Evolutionary conservation across 1,140 invertebrate species (phyloP).

Genomic region (Ceratina australensis): DNA sequence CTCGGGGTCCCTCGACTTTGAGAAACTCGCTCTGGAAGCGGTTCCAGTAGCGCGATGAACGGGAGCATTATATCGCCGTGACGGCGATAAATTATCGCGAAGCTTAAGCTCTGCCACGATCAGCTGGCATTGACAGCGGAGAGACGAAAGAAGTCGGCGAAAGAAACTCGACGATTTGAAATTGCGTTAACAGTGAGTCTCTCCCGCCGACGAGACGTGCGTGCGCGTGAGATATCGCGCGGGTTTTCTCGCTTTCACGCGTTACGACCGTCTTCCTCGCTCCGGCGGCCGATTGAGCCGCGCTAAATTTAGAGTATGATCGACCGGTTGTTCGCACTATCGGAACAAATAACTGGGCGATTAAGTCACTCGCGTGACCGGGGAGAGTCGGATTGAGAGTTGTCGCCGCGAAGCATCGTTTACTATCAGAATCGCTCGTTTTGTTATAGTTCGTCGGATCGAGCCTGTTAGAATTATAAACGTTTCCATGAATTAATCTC

Average conservation of each 20-base stretch:
- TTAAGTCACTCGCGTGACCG: slow-evolving; percentile 54
- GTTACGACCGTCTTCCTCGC: background rate
- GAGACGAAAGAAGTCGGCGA: background rate
- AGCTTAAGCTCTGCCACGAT: slow-evolving; percentile 30
- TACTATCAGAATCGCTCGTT: slow-evolving; percentile 11
- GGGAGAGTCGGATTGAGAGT: background rate
- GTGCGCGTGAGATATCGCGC: slow-evolving; percentile 3
- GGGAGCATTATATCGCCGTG: slow-evolving; percentile 14
- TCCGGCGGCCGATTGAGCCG: slow-evolving; percentile 1
- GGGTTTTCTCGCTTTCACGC: slow-evolving; percentile 8
- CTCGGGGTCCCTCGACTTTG: background rate
- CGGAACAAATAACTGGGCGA: slow-evolving; percentile 60
- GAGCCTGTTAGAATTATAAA: no score
- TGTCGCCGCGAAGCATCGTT: slow-evolving; percentile 20
- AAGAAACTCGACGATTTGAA: slow-evolving; percentile 22
- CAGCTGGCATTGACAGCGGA: slow-evolving; percentile 56
- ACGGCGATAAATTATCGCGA: slow-evolving; percentile 41
- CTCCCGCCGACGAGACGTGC: slow-evolving; percentile 27
- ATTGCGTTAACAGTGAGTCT: slow-evolving; percentile 41
- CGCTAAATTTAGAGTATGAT: slow-evolving; percentile 71
- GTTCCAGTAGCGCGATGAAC: slow-evolving; percentile 15
- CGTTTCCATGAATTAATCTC: background rate
- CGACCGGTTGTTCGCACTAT: slow-evolving; percentile 63
- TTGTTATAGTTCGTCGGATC: background rate
- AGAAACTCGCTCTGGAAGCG: slow-evolving; percentile 13